Base-by-base conservation (phyloP, 2,113 vertebrate genomes). In the Thamnaconus septentrionalis region DNA sequence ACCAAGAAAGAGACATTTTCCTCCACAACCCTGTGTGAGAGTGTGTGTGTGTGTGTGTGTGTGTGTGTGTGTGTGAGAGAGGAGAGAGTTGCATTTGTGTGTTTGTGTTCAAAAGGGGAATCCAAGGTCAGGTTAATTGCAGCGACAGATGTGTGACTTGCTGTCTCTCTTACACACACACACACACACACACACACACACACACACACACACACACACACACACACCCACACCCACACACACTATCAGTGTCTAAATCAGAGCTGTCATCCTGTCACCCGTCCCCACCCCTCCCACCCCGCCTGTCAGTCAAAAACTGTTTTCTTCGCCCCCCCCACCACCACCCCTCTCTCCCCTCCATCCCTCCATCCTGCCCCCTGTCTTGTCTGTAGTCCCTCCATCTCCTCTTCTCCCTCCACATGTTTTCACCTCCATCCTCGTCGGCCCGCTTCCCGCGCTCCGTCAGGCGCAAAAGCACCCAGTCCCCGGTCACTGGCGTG, bases 241-340 rank as follows among this genome's bases (percentile, higher is more conserved):
- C 78, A 6, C 69, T 66, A 85, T 90, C 84, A 6, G 82, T 81
- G 82, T 85, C 86, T 86, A 86, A 90, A 88, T 90, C 88, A 79
- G 81, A 81, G 79, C 85, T 90, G 88, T 86, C 88, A 84, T 80
- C 75, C 83, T 86, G 85, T 90, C 88, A 90, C 77, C 77, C 73
- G 80, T 69, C 53, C 59, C 71, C 76, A 73, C 73, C 66, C 56
- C 79, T 71, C 71, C 70, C 70, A 65, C 74, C 56, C 73, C 61
- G 45, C 80, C 83, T 85, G 86, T 88, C 88, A 88, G 67, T 90
- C 81, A 88, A 72, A 86, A 73, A 68, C 71, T 74, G 70, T 80
- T 85, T 87, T 81, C 74, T 63, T 48, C 10, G n/a, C 18, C 18
- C 18, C 18, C 18, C 18, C 18, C 18, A 31, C 1, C 18, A 31